Evolutionary conservation across 2,888 invertebrate genomes (phyloP), one percentile per base, ranked within the genome.

Genomic region (Heliconius aoede): DNA sequence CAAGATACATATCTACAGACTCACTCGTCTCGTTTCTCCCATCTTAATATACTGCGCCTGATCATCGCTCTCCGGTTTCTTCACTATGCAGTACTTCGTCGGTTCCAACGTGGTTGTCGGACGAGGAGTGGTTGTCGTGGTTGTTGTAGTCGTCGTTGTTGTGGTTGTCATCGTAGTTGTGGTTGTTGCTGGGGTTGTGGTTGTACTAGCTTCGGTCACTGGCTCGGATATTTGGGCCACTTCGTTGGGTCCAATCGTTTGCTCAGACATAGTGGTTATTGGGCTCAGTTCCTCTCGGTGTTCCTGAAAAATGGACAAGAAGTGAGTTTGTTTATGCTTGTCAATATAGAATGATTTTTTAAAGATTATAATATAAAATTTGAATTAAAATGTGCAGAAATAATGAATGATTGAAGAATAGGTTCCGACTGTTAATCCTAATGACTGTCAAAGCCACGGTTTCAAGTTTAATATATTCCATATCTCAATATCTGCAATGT

Each of bases 11-110:
- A 73, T 64, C 68, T 40, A 67, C 81, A n/a, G 62, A 79, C 96
- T 96, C 91, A 98, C 98, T 94, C 98, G 95, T 91, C 97, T 97
- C 81, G 97, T 97, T 85, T 97, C 97, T 72, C 98, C 98, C 94
- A 97, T 97, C 84, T 96, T 96, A 84, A 98, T 97, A 83, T 97
- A 96, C 91, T 98, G 97, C 81, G 93, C 91, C 80, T 92, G 87
- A 89, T 97, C 97, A 81, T 97, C 96, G 85, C 97, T 97, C 86
- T 97, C 97, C 61, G 97, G 97, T 82, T 97, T 96, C 92, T 97
- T 97, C 72, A 97, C 97, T 74, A 97, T 96, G 88, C 98, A 98
- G 86, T 96, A 98, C 85, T 96, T 96, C 78, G 95, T 91, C 73
- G 95, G 94, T 83, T 94, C 94, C 78, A 95, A 88, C 51, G 96